Percentiles rank a stretch among this genome's conserved stretches.
Conservation (phyloP, 2,797 vertebrate genomes). For the Psittacula echo region DNA sequence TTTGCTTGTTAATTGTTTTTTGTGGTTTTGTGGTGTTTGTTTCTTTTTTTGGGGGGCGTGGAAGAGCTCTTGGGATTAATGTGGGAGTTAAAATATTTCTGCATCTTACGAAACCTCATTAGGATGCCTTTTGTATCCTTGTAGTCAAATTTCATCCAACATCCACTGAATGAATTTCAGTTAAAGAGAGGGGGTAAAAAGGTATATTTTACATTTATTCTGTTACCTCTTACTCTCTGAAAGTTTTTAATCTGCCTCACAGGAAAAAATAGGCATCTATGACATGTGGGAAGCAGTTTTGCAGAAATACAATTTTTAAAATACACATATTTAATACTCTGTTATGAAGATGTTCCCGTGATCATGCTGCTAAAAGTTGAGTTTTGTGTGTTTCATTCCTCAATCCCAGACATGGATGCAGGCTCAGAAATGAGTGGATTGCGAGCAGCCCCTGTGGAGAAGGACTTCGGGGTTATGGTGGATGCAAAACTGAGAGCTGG, state of each 20-base stretch:
- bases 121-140: not conserved
- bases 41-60: not conserved
- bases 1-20: not conserved
- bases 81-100: not conserved
- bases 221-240: not conserved
- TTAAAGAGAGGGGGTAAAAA: not conserved
- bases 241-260: not conserved
- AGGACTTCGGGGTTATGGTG: not conserved
- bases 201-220: not conserved
- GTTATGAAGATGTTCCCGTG: not conserved
- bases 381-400: not conserved
- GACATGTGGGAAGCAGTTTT: not conserved
- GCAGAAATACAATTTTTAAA: not conserved
- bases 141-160: not conserved
- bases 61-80: conserved; percentile 16
- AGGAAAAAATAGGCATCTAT: not conserved
- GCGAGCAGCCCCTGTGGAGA: not conserved
- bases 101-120: not conserved
- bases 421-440: not conserved
- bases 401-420: not conserved
- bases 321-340: not conserved
- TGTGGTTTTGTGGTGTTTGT: not conserved
- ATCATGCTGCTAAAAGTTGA: not conserved
- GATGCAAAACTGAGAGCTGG: not conserved
- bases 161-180: not conserved